Base-by-base conservation (phyloP, 2,797 vertebrate species). In the Oophaga sylvatica region DNA sequence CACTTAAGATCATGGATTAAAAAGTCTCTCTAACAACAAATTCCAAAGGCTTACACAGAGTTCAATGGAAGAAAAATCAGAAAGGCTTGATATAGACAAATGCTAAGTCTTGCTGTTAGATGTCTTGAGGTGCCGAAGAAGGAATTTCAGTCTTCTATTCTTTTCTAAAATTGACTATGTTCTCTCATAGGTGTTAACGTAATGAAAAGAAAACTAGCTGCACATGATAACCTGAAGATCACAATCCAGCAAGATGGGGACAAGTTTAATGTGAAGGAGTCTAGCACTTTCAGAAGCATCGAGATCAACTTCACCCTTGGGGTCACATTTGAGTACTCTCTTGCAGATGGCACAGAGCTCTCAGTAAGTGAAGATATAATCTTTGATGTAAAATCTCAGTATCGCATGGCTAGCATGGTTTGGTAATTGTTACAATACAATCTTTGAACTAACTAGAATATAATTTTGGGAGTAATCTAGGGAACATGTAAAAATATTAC, bases 311-410 rank as follows among this genome's bases (percentile, higher is more conserved):
- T 99, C 90, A 97, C 95, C 0, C 93, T 98, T 89, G 97, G 96
- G 2, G 96, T 95, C 86, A 89, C 0, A 67, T 99, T 99, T 90
- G 93, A 95, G 0, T 98, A 98, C 91, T 94, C 92, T 78, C 92
- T 99, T 63, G 97, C 98, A 35, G 98, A 99, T 29, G 98, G 98
- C 84, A 99, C 98, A 13, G 96, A 97, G 76, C 84, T 99, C 84
- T 88, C 53, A 0, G 98, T 99, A 94, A 94, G 94, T 88, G 11
- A 16, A 53, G 5, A 75, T 9, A 41, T 71, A 71, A 17, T 2
- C 29, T 68, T 68, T 31, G 13, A 29, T 31, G 29, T 15, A 5
- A 31, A 68, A 68, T 15, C 26, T 68, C 29, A 68, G 1, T 29
- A 16, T 68, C 26, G 3, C 63, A 26, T 10, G n/a, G 63, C 3